These are phyloP conservation scores for Zaprionus africanus DNA, from an alignment of 1,140 invertebrate species.

Conservation along the genomic window DNA sequence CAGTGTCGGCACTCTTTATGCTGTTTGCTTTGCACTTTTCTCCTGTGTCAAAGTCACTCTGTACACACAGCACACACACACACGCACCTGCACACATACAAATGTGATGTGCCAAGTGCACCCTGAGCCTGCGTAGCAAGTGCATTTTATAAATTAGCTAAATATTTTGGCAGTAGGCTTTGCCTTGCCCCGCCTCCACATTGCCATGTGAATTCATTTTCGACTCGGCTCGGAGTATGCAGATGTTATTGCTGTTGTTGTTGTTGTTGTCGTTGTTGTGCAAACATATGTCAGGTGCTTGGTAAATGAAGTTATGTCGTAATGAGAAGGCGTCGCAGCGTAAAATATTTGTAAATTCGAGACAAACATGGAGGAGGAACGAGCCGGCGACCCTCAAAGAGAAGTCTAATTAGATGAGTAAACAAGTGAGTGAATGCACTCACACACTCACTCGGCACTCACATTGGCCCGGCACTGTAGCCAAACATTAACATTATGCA, in stretches of 20 bases:
- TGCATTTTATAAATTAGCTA: slow-evolving; percentile 74
- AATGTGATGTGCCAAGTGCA: neutral
- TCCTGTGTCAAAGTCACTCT: slow-evolving; percentile 51
- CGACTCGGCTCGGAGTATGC: slow-evolving; percentile 40
- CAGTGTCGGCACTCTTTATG: slow-evolving; percentile 25
- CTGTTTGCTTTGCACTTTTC: slow-evolving; percentile 61
- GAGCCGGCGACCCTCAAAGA: slow-evolving; percentile 21
- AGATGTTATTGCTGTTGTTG: slow-evolving; percentile 40
- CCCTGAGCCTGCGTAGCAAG: slow-evolving; percentile 17
- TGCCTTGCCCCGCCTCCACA: slow-evolving; percentile 10
- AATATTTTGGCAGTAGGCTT: slow-evolving; percentile 61
- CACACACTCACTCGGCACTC: neutral
- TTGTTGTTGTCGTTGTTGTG: slow-evolving; percentile 34
- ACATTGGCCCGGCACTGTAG: neutral
- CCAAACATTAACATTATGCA: neutral
- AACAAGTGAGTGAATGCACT: slow-evolving; percentile 4
- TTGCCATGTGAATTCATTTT: slow-evolving; percentile 40
- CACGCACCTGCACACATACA: neutral
- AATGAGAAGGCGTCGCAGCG: slow-evolving; percentile 58
- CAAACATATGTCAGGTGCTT: slow-evolving; percentile 49
- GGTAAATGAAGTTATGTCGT: slow-evolving; percentile 21
- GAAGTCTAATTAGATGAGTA: slow-evolving; percentile 39
- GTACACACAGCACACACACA: slow-evolving; percentile 4
- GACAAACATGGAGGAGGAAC: slow-evolving; percentile 44
- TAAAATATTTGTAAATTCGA: slow-evolving; percentile 47